phyloP scores from a whole-genome alignment of 2,113 vertebrate species.

The Urocitellus parryii region DNA sequence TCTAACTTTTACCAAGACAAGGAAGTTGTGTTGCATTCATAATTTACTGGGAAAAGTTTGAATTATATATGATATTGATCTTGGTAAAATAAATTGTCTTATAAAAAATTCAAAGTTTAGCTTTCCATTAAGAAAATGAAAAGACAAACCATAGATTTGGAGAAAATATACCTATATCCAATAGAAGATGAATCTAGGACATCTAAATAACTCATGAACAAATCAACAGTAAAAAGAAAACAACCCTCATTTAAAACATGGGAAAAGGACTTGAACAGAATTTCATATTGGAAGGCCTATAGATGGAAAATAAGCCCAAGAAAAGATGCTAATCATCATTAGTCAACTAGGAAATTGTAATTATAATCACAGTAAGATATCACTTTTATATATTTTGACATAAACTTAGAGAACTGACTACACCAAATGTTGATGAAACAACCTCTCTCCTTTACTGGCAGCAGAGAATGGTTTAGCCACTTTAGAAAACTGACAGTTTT shows the following conservation, averaged over 20 bases:
- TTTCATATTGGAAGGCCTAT: not conserved
- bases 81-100: not conserved
- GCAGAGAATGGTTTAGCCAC: not conserved
- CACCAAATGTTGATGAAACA: not conserved
- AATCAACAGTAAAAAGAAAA: not conserved
- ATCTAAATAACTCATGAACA: not conserved
- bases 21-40: not conserved
- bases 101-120: not conserved
- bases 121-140: not conserved
- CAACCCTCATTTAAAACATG: not conserved
- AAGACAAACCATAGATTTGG: not conserved
- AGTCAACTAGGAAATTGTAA: not conserved
- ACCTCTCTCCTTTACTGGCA: not conserved
- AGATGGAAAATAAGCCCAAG: not conserved
- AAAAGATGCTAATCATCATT: not conserved
- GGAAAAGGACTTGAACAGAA: not conserved
- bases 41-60: not conserved
- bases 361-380: not conserved
- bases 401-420: not conserved
- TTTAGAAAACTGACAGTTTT: not conserved
- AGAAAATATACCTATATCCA: not conserved
- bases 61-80: not conserved
- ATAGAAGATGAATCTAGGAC: not conserved
- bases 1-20: not conserved
- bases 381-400: not conserved